Percentiles rank a stretch among this genome's conserved stretches.
Conservation (phyloP, 2,888 invertebrate species). For the Dendrolimus pini region DNA sequence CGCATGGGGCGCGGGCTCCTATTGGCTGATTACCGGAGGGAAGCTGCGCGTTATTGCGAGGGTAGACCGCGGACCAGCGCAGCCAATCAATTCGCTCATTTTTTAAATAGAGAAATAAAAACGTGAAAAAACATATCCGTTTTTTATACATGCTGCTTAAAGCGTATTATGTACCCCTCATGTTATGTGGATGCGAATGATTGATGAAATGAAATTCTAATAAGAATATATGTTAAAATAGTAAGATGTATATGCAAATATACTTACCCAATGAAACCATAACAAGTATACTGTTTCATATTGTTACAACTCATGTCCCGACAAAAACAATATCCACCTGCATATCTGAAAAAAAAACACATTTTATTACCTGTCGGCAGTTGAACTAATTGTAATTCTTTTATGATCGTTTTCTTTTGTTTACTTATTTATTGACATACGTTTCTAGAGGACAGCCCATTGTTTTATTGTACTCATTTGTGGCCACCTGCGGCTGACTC, state of each 20-base stretch:
- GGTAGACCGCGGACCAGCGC: slow-evolving; percentile 43
- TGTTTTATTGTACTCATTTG: no score
- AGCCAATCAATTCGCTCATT: slow-evolving; percentile 73
- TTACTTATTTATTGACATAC: no score
- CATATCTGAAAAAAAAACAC: no score
- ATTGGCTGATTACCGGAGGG: slow-evolving; percentile 50
- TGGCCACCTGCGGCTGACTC: no score
- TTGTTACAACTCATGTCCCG: no score
- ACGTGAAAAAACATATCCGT: slow-evolving; percentile 53
- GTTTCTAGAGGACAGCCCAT: no score
- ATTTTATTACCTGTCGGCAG: no score
- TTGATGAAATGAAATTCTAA: background rate
- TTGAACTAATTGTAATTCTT: no score
- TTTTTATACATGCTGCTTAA: slow-evolving; percentile 39
- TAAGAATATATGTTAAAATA: background rate
- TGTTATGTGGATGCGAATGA: background rate
- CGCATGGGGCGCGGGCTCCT: slow-evolving; percentile 24
- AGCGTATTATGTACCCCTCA: slow-evolving; percentile 40
- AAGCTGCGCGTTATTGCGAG: slow-evolving; percentile 40
- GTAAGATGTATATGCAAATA: background rate
- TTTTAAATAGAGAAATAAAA: slow-evolving; percentile 71
- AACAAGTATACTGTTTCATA: no score
- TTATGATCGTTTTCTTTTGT: no score
- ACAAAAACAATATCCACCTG: no score
- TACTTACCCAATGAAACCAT: background rate